phyloP scores from a whole-genome alignment of 2,113 vertebrate species.

The Mormyrus lacerda region DNA sequence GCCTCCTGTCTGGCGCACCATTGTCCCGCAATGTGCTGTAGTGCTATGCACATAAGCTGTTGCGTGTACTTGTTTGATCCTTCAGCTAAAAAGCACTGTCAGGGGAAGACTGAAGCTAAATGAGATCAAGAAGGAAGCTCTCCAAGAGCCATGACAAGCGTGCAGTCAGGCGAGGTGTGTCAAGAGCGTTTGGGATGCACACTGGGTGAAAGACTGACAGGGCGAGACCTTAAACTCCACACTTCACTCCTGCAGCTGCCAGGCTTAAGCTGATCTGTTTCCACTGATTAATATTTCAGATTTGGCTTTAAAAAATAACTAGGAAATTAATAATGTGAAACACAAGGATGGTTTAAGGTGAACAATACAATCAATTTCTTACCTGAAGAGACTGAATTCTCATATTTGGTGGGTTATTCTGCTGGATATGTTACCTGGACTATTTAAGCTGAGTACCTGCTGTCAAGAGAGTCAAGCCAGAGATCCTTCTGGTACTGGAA shows the following conservation, averaged over 20 bases:
- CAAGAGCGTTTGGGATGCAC: neutral
- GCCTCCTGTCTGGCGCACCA: neutral
- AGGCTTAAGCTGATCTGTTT: constrained; percentile 10
- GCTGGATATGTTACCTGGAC: neutral
- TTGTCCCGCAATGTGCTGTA: neutral
- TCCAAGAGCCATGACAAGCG: neutral
- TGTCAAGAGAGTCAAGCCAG: neutral
- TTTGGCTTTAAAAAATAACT: neutral
- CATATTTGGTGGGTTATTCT: neutral
- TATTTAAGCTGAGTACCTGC: neutral
- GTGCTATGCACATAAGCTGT: neutral
- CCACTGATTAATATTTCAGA: constrained; percentile 17
- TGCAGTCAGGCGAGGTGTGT: neutral
- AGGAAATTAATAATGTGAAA: neutral
- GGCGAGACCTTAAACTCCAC: neutral
- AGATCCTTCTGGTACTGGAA: neutral
- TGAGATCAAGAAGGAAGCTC: neutral
- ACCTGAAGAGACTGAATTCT: neutral
- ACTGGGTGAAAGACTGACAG: neutral
- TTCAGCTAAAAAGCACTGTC: neutral
- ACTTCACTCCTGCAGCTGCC: neutral
- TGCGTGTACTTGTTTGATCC: neutral
- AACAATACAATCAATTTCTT: neutral
- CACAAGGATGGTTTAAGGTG: neutral
- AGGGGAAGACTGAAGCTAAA: neutral